phyloP scores from a whole-genome alignment of 2,797 vertebrate genomes.

The Lithobates sylvaticus region DNA sequence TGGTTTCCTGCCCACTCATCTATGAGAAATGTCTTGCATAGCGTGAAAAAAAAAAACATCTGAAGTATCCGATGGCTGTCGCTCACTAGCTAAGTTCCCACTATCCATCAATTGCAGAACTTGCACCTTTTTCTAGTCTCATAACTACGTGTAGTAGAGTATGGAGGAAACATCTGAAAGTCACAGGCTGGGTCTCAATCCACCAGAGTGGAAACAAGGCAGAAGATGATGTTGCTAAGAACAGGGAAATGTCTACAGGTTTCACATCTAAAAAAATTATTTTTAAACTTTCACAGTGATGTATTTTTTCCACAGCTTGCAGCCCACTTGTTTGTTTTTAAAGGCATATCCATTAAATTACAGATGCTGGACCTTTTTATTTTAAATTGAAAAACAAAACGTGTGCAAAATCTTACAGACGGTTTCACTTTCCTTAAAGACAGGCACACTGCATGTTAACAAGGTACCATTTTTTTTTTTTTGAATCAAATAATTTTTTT shows the following conservation, averaged over 20 bases:
- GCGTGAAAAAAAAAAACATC: constrained; percentile 4
- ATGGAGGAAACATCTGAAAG: constrained; percentile 9
- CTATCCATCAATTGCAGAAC: constrained; percentile 16
- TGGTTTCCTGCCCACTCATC: constrained; percentile 44
- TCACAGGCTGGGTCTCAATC: neutral
- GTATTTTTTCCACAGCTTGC: neutral
- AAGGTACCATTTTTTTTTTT: no score
- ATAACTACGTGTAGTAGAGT: neutral
- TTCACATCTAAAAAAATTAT: constrained; percentile 49
- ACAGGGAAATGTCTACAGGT: constrained; percentile 30
- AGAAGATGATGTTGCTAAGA: neutral
- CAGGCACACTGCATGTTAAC: no score
- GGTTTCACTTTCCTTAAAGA: no score
- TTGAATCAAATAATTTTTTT: no score
- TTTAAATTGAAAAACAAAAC: no score
- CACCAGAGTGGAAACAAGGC: neutral
- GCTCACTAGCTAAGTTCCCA: neutral
- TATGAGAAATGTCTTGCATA: constrained; percentile 25
- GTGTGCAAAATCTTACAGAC: no score
- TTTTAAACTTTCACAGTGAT: constrained; percentile 3
- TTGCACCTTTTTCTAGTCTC: neutral
- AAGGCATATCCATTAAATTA: neutral
- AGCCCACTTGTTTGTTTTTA: neutral
- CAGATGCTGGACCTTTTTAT: no score
- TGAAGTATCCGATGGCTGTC: constrained; percentile 37